Evolutionary conservation across 2,888 invertebrate genomes (phyloP).

Genomic region (Cantharis nigra): DNA sequence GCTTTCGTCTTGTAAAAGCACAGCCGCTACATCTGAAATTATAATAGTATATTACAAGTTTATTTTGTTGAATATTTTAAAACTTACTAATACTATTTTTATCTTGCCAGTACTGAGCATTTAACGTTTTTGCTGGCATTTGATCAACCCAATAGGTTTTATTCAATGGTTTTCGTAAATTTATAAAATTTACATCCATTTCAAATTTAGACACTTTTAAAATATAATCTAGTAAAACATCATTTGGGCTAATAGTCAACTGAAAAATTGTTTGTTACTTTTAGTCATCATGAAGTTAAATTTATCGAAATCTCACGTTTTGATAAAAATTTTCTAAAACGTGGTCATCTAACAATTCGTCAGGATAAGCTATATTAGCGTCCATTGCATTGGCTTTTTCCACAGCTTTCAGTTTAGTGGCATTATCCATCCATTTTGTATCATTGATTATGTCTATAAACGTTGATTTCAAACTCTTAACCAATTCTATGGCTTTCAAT

Average conservation of each 20-base stretch:
- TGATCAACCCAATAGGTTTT: constrained; percentile 61
- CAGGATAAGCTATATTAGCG: constrained; percentile 49
- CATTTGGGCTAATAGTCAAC: not conserved
- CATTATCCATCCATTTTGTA: constrained; percentile 49
- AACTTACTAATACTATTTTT: constrained; percentile 62
- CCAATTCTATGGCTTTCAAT: constrained; percentile 43
- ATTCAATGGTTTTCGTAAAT: constrained; percentile 53
- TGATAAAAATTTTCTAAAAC: constrained; percentile 43
- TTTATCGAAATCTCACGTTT: constrained; percentile 41
- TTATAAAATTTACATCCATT: not conserved
- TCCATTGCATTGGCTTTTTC: constrained; percentile 66
- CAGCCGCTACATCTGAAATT: constrained; percentile 79
- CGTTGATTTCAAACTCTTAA: constrained; percentile 46
- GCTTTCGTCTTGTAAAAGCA: constrained; percentile 84
- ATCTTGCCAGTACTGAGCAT: constrained; percentile 60
- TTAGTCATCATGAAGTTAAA: not conserved
- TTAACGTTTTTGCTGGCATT: constrained; percentile 58
- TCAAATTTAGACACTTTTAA: not conserved
- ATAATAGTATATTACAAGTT: not conserved
- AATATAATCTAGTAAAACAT: not conserved
- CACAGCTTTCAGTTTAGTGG: constrained; percentile 44
- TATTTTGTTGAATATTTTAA: not conserved
- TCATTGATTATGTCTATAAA: constrained; percentile 43
- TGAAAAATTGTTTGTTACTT: not conserved
- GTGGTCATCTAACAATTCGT: constrained; percentile 68